phyloP scores from a whole-genome alignment of 2,888 invertebrate species.

The Alloscopus bannaensis region DNA sequence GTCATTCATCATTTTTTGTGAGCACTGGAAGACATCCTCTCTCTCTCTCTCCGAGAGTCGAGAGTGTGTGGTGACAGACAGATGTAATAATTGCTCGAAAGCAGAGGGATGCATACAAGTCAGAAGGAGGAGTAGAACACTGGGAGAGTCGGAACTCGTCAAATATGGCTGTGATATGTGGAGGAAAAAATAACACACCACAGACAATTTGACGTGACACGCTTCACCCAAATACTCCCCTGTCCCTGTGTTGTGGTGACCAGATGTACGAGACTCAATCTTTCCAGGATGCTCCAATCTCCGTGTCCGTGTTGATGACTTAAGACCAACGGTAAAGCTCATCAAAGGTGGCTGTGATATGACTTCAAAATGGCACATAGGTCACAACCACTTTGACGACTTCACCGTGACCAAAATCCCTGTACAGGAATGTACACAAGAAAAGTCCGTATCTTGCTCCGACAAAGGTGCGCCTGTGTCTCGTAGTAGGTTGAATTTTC shows the following conservation, averaged over 20 bases:
- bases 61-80: slow-evolving; percentile 27
- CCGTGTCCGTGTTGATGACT: slow-evolving; percentile 6
- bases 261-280: not conserved
- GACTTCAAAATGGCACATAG: slow-evolving; percentile 79
- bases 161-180: slow-evolving; percentile 96
- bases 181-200: slow-evolving; percentile 80
- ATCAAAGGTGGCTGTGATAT: slow-evolving; percentile 99
- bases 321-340: slow-evolving; percentile 80
- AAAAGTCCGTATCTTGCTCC: slow-evolving; percentile 11
- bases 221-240: slow-evolving; percentile 73
- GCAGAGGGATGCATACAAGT: slow-evolving; percentile 18
- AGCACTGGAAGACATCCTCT: slow-evolving; percentile 25
- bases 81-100: slow-evolving; percentile 30
- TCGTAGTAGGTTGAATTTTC: slow-evolving; percentile 23
- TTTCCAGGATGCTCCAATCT: not conserved
- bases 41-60: too few relatives aligned
- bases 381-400: slow-evolving; percentile 93
- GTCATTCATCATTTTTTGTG: slow-evolving; percentile 30
- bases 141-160: slow-evolving; percentile 86
- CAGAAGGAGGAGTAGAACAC: slow-evolving; percentile 23
- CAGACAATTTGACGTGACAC: slow-evolving; percentile 88
- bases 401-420: slow-evolving; percentile 50
- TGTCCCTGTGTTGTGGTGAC: too few relatives aligned
- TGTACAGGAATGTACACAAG: not conserved
- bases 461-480: too few relatives aligned